Evolutionary conservation across 2,888 invertebrate genomes (phyloP).

Genomic region (Pseudococcus jackbeardsleyi): DNA sequence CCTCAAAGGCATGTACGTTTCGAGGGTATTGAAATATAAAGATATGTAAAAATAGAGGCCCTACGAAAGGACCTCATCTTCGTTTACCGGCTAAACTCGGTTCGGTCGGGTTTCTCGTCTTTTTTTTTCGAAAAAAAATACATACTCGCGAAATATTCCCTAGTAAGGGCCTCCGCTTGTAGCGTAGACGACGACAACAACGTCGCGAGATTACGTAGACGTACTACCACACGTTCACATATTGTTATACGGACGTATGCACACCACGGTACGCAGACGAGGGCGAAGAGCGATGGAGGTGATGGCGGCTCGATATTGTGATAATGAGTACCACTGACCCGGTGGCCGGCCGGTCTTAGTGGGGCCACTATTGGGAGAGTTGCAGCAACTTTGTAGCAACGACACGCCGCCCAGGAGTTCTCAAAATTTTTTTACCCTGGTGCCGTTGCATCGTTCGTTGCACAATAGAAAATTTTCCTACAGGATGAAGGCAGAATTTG

Average conservation of each 20-base stretch:
- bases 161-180: constrained; percentile 48
- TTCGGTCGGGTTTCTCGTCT: not conserved
- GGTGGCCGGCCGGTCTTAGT: constrained; percentile 64
- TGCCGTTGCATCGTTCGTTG: not conserved
- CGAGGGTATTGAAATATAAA: not conserved
- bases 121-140: constrained; percentile 13
- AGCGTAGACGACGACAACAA: constrained; percentile 50
- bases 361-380: constrained; percentile 65
- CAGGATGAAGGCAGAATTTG: too few relatives aligned
- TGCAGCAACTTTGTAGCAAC: constrained; percentile 64
- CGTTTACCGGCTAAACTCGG: too few relatives aligned
- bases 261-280: constrained; percentile 52
- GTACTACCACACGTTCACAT: constrained; percentile 46
- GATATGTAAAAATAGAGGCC: not conserved
- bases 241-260: constrained; percentile 57
- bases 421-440: constrained; percentile 14
- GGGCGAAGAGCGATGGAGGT: constrained; percentile 61
- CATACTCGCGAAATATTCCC: constrained; percentile 27
- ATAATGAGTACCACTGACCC: constrained; percentile 65
- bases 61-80: too few relatives aligned
- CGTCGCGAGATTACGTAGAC: constrained; percentile 54
- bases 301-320: constrained; percentile 64
- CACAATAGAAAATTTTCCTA: not conserved
- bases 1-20: not conserved
- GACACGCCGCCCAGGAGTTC: constrained; percentile 63